phyloP scores from a whole-genome alignment of 1,140 invertebrate species.

The Heliconius eleuchia region DNA sequence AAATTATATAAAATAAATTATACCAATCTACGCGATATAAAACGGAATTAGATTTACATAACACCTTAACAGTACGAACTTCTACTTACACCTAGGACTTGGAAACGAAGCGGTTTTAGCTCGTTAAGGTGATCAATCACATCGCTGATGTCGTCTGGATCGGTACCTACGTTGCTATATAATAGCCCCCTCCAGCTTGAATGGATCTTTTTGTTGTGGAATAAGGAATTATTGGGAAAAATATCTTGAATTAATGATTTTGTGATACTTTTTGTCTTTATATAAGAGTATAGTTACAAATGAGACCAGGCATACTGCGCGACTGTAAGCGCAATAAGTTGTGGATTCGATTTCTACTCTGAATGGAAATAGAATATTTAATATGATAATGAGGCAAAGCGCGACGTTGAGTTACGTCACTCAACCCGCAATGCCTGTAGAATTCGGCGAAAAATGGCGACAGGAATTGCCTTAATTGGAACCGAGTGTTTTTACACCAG shows the following conservation, averaged over 20 bases:
- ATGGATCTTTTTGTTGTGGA: background rate
- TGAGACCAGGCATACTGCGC: too few relatives aligned
- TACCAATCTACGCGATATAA: background rate
- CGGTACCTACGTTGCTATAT: background rate
- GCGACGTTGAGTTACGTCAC: too few relatives aligned
- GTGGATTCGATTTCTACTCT: too few relatives aligned
- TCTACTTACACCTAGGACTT: background rate
- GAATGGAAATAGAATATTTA: too few relatives aligned
- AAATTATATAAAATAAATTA: background rate
- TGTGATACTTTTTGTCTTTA: background rate
- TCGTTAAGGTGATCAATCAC: constrained; percentile 26
- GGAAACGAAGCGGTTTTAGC: constrained; percentile 10
- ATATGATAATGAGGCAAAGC: too few relatives aligned
- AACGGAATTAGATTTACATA: background rate
- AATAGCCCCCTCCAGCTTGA: background rate
- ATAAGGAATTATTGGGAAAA: background rate
- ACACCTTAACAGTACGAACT: background rate
- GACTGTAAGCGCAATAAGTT: too few relatives aligned
- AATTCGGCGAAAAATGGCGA: too few relatives aligned
- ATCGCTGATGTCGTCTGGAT: background rate
- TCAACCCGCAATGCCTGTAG: too few relatives aligned
- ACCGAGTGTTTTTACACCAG: too few relatives aligned
- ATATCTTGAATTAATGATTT: background rate
- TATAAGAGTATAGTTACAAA: background rate
- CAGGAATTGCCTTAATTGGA: too few relatives aligned